These are phyloP conservation scores for Trissolcus brochymenae DNA, from an alignment of 2,888 invertebrate genomes.

Conservation along the genomic window DNA sequence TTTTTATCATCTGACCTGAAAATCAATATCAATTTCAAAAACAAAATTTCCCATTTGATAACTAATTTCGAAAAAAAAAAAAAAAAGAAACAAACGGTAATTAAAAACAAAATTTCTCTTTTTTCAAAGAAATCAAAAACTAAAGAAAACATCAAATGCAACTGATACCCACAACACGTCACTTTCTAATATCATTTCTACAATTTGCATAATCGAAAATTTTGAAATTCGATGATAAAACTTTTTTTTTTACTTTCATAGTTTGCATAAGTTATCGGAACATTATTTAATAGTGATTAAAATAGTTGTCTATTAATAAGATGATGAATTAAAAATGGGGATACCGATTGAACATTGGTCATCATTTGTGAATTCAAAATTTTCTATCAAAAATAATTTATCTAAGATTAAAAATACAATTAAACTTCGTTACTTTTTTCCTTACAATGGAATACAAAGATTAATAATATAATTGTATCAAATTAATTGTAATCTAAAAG, in stretches of 20 bases:
- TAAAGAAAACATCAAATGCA: too few relatives aligned
- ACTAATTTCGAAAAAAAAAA: not conserved
- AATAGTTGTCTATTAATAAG: not conserved
- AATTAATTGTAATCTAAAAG: not conserved
- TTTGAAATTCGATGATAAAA: not conserved
- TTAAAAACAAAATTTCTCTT: not conserved
- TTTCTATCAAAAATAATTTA: not conserved
- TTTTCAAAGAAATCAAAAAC: not conserved
- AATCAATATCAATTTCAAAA: slow-evolving; percentile 7
- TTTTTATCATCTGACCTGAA: slow-evolving; percentile 65
- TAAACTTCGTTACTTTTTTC: not conserved
- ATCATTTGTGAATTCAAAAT: not conserved
- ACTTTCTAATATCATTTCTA: too few relatives aligned
- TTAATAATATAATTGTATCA: not conserved
- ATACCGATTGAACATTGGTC: slow-evolving; percentile 1
- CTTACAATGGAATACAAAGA: not conserved
- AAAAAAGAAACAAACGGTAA: not conserved
- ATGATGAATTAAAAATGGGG: not conserved
- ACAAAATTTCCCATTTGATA: not conserved
- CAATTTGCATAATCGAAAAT: not conserved
- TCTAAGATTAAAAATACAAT: not conserved
- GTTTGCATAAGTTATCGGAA: not conserved
- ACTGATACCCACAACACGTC: too few relatives aligned
- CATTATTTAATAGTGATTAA: slow-evolving; percentile 6
- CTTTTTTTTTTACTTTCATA: too few relatives aligned